Base-by-base conservation (phyloP, 2,888 invertebrate species). In the Acronicta leporina region DNA sequence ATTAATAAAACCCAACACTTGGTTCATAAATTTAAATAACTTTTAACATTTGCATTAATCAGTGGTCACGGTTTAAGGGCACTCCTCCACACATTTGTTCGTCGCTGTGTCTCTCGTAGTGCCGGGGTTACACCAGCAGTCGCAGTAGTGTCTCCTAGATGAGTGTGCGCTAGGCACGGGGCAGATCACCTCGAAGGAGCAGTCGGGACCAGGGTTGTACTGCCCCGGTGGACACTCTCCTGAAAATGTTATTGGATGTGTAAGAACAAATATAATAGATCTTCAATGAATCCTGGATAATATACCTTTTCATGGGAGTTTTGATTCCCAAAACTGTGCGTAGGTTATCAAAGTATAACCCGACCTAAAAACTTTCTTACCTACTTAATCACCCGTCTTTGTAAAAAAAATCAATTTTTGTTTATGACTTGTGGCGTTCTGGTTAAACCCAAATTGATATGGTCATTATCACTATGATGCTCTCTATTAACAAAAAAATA, bases 61-160 rank as follows among this genome's bases (percentile, higher is more conserved):
- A 40, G 10, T 9, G 11, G 40, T 16, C 11, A 47, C 14, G 10
- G 27, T 14, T 44, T 0, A 42, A 27, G 82, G 81, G 33, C 86
- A 85, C 7, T 69, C 68, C 20, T 79, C 59, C 0, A 87, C 87
- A 49, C 87, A 87, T 9, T 76, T 54, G 7, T 77, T 59, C 0
- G 83, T 69, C 4, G 69, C 60, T 0, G 76, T 52, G 48, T 87
- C 79, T 44, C 87, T 73, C 25, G 75, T 42, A 1, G 83, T 76
- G 13, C 83, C 84, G 4, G 84, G 80, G 13, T 77, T 79, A 55
- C 87, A 87, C 87, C 87, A 87, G 61, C 87, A 87, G 65, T 87
- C 87, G 54, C 87, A 87, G 68, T 86, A 87, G 58, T 87, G 87
- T 2, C 46, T 53, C 10, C 86, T 76, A 38, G 58, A 72, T 2